These are phyloP conservation scores for Gymnopithys bicolor DNA, from an alignment of 2,797 vertebrate genomes.

Conservation along the genomic window DNA sequence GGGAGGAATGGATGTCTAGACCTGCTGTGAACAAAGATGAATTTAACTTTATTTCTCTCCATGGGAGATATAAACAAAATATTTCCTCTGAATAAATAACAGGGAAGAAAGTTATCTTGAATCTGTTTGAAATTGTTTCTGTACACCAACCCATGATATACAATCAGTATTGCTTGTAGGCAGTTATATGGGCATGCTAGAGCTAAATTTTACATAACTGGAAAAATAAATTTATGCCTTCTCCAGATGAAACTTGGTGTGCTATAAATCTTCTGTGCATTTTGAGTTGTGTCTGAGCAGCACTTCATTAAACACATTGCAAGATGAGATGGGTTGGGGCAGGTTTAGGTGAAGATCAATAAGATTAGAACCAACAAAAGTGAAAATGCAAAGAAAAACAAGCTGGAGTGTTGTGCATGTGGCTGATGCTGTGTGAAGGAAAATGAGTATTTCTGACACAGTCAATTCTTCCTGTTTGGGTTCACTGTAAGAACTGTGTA, in stretches of 20 bases:
- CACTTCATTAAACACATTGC: conserved; percentile 45
- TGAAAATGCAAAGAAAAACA: not conserved
- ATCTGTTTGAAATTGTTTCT: conserved; percentile 40
- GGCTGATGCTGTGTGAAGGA: not conserved
- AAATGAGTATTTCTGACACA: not conserved
- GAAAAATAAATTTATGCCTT: conserved; percentile 64
- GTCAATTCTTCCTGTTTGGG: not conserved
- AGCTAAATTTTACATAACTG: conserved; percentile 66
- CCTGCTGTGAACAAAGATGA: not conserved
- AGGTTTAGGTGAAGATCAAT: conserved; percentile 32
- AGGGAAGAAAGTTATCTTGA: not conserved
- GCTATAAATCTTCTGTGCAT: conserved; percentile 62
- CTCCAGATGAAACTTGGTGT: conserved; percentile 30
- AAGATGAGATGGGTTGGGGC: not conserved
- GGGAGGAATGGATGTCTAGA: not conserved
- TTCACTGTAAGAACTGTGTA: not conserved
- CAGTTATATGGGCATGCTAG: conserved; percentile 45
- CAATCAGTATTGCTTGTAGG: conserved; percentile 36
- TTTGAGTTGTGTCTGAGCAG: conserved; percentile 53
- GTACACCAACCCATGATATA: conserved; percentile 36
- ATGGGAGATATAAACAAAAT: not conserved
- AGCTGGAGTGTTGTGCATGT: not conserved
- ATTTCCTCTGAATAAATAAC: conserved; percentile 6
- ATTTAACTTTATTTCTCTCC: conserved; percentile 5
- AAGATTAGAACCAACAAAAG: not conserved